These are phyloP conservation scores for Emydura subglobosa DNA, from an alignment of 2,113 vertebrate species.

Conservation along the genomic window DNA sequence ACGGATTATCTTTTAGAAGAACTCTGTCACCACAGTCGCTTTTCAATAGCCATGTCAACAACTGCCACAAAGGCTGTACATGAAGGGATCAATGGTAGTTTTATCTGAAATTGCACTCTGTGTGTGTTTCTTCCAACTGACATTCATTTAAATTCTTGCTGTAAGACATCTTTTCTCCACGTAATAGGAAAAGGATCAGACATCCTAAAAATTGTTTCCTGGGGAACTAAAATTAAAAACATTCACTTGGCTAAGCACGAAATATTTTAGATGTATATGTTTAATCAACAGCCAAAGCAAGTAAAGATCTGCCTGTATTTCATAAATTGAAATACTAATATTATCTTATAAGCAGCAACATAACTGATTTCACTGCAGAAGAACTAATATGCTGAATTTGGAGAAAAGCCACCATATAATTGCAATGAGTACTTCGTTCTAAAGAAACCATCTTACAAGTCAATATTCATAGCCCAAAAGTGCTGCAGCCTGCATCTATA, in stretches of 20 bases:
- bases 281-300: constrained; percentile 69
- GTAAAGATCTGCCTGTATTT: constrained; percentile 78
- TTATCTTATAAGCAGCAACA: constrained; percentile 40
- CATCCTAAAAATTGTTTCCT: constrained; percentile 57
- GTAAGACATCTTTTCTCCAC: constrained; percentile 62
- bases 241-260: constrained; percentile 58
- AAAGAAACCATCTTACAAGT: rapidly evolving
- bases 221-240: not conserved
- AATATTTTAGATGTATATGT: constrained; percentile 23
- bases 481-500: not conserved
- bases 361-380: constrained; percentile 5
- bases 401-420: not conserved
- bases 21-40: constrained; percentile 56
- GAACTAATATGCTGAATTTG: constrained; percentile 15
- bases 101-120: constrained; percentile 71
- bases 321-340: constrained; percentile 59
- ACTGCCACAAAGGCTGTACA: constrained; percentile 63
- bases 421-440: not conserved
- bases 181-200: constrained; percentile 43
- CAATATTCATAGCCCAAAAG: rapidly evolving
- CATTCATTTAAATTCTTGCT: constrained; percentile 66
- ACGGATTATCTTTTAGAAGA: constrained; percentile 64
- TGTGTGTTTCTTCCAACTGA: constrained; percentile 67
- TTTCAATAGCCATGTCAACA: constrained; percentile 60
- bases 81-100: constrained; percentile 69